These are phyloP conservation scores for Agrochola macilenta DNA, from an alignment of 2,888 invertebrate genomes.

Conservation along the genomic window DNA sequence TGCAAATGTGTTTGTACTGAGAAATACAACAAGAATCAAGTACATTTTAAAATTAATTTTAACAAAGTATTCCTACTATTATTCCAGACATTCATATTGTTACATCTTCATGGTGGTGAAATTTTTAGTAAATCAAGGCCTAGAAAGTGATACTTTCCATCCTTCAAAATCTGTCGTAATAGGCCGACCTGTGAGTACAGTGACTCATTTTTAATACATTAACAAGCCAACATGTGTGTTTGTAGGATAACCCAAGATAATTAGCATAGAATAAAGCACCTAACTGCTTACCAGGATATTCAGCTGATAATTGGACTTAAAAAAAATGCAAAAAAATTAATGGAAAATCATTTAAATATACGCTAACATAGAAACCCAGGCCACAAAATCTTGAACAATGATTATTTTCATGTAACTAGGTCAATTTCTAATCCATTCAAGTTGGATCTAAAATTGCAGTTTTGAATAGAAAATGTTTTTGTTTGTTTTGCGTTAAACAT, in stretches of 20 bases:
- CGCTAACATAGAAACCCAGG: slow-evolving; percentile 42
- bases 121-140: neutral
- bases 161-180: neutral
- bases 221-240: slow-evolving; percentile 4
- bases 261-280: slow-evolving; percentile 23
- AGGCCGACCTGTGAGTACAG: neutral
- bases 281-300: slow-evolving; percentile 3
- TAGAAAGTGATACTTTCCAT: neutral
- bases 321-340: slow-evolving; percentile 4
- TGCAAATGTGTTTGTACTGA: neutral
- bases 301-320: slow-evolving; percentile 4
- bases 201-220: slow-evolving; percentile 8
- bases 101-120: neutral
- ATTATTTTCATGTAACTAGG: slow-evolving; percentile 76
- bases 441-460: slow-evolving; percentile 68
- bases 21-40: neutral
- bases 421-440: slow-evolving; percentile 82
- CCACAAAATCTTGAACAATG: slow-evolving; percentile 72
- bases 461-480: slow-evolving; percentile 51
- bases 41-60: slow-evolving; percentile 4
- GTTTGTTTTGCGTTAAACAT: slow-evolving; percentile 33
- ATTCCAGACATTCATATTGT: neutral
- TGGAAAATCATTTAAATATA: slow-evolving; percentile 31
- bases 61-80: neutral
- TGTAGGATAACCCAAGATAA: slow-evolving; percentile 9